phyloP scores from a whole-genome alignment of 2,888 invertebrate species.

The Phengaris alcon region DNA sequence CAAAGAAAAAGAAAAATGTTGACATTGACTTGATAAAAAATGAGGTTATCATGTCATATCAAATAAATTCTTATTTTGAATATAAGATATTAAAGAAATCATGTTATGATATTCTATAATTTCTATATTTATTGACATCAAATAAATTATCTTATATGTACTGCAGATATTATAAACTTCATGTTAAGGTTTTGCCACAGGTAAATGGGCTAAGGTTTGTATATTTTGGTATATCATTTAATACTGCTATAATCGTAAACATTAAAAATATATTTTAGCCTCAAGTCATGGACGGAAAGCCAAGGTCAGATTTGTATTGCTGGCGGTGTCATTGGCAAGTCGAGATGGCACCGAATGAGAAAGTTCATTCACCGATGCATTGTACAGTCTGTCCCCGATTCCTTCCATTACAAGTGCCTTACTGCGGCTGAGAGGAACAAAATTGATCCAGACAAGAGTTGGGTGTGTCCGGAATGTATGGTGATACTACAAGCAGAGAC shows the following conservation, averaged over 20 bases:
- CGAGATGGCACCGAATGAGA: constrained; percentile 66
- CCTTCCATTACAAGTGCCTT: constrained; percentile 90
- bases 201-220: neutral
- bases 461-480: constrained; percentile 94
- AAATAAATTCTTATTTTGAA: constrained; percentile 22
- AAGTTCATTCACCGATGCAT: constrained; percentile 62
- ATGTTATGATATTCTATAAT: constrained; percentile 23
- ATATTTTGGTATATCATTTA: neutral
- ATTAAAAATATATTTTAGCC: constrained; percentile 23
- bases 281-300: constrained; percentile 51
- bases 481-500: constrained; percentile 85
- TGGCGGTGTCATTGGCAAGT: constrained; percentile 93
- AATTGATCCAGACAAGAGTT: constrained; percentile 66
- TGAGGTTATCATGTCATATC: constrained; percentile 26
- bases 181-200: neutral
- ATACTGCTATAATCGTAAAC: neutral
- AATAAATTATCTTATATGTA: neutral
- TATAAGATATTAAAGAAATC: neutral
- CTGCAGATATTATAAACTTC: neutral
- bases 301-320: constrained; percentile 87
- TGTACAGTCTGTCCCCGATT: constrained; percentile 92
- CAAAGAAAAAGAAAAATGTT: neutral
- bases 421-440: constrained; percentile 68
- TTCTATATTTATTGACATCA: neutral
- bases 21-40: constrained; percentile 11